phyloP scores from a whole-genome alignment of 2,888 invertebrate species.

The Leuctra nigra region DNA sequence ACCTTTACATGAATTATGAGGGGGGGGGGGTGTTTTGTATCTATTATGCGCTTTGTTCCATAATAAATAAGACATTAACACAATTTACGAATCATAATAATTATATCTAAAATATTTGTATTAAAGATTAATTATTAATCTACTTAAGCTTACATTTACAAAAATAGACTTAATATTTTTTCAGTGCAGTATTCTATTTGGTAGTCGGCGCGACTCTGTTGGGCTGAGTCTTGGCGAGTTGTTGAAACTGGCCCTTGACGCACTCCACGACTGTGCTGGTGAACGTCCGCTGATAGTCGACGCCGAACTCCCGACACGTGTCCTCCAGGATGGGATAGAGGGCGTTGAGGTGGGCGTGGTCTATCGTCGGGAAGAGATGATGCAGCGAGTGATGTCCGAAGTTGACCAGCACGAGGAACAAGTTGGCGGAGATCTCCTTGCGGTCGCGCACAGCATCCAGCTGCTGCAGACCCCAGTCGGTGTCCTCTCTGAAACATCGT shows the following conservation, averaged over 20 bases:
- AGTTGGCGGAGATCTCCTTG: constrained; percentile 56
- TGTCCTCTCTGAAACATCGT: constrained; percentile 45
- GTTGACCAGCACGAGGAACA: constrained; percentile 59
- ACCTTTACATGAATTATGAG: no score
- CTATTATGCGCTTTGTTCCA: no score
- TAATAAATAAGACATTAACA: no score
- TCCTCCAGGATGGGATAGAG: constrained; percentile 56
- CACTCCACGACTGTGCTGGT: constrained; percentile 49
- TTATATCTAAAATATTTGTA: no score
- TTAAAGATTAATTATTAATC: no score
- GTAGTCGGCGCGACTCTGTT: constrained; percentile 36
- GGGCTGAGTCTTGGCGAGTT: constrained; percentile 45
- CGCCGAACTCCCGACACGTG: constrained; percentile 57
- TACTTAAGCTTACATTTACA: no score
- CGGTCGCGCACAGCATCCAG: constrained; percentile 68
- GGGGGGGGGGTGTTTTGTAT: no score
- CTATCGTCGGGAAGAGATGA: constrained; percentile 74
- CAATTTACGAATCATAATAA: no score
- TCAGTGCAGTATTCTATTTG: no score
- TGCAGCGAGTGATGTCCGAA: constrained; percentile 75
- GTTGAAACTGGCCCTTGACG: constrained; percentile 58
- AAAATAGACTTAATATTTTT: no score
- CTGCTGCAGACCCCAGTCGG: constrained; percentile 75
- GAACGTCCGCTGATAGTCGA: constrained; percentile 37
- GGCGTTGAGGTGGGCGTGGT: constrained; percentile 62